These are phyloP conservation scores for Chironomus riparius DNA, from an alignment of 2,888 invertebrate species.

Conservation along the genomic window DNA sequence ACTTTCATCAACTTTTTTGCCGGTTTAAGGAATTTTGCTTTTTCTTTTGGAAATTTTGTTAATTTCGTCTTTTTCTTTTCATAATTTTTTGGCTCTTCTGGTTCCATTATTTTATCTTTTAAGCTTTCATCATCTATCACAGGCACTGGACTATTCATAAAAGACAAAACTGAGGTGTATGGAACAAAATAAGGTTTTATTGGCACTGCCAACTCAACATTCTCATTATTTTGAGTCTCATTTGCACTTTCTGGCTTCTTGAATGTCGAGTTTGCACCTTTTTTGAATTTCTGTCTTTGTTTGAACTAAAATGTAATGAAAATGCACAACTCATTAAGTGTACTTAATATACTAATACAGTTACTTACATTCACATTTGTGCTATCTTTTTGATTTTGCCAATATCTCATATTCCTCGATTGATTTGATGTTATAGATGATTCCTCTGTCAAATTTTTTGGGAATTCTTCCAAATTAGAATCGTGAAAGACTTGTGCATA, in stretches of 20 bases:
- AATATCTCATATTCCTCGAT: neutral
- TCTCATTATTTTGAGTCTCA: neutral
- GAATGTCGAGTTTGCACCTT: neutral
- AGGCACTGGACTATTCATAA: too few relatives aligned
- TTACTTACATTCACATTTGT: neutral
- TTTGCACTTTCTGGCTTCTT: neutral
- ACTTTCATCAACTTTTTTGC: neutral
- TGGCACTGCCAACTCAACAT: neutral
- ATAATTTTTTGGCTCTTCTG: neutral
- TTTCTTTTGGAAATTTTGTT: neutral
- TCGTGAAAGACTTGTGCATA: slow-evolving; percentile 40
- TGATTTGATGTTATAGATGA: neutral
- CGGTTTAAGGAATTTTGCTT: slow-evolving; percentile 7
- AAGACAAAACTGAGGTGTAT: neutral
- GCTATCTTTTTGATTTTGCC: neutral
- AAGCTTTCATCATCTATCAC: neutral
- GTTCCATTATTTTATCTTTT: neutral
- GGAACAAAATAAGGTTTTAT: neutral
- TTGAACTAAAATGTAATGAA: too few relatives aligned
- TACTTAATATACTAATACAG: neutral
- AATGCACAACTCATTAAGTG: too few relatives aligned
- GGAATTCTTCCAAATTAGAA: neutral
- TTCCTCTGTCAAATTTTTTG: neutral
- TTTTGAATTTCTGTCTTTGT: neutral
- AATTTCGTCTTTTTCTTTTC: neutral